Evolutionary conservation across 2,113 vertebrate species (phyloP).

Genomic region (Seriola quinqueradiata): DNA sequence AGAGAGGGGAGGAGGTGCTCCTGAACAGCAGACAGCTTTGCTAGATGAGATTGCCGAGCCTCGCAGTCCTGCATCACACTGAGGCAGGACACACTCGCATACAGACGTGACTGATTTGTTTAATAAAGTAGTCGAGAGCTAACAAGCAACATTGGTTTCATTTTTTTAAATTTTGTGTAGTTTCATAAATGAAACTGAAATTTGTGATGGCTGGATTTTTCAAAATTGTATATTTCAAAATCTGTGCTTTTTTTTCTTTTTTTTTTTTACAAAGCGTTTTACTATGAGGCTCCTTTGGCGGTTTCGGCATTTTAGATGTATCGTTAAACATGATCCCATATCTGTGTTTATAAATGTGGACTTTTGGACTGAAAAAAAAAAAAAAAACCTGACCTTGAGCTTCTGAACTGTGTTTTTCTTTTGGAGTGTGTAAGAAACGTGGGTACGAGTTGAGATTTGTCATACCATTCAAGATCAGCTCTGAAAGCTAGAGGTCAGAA

Average conservation of each 20-base stretch:
- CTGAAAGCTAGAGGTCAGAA: constrained; percentile 84
- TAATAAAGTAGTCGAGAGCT: neutral
- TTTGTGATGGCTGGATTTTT: neutral
- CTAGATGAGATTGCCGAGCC: constrained; percentile 60
- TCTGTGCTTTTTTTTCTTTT: no score
- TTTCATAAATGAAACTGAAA: neutral
- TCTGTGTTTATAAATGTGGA: constrained; percentile 41
- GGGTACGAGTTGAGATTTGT: constrained; percentile 71
- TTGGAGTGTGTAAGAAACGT: constrained; percentile 41
- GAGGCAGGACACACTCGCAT: neutral
- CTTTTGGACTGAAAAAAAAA: neutral
- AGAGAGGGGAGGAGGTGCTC: constrained; percentile 63
- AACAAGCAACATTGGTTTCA: neutral
- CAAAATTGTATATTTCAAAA: neutral
- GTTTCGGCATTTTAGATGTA: neutral
- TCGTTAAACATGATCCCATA: constrained; percentile 9
- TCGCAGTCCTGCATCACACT: constrained; percentile 19
- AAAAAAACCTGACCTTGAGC: constrained; percentile 63
- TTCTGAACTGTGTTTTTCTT: constrained; percentile 59
- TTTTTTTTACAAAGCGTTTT: neutral
- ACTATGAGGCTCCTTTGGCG: neutral
- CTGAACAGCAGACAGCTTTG: constrained; percentile 59
- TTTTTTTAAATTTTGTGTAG: neutral
- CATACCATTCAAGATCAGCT: constrained; percentile 78
- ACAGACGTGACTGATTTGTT: neutral